phyloP scores from a whole-genome alignment of 2,113 vertebrate genomes.

The Carassius gibelio region DNA sequence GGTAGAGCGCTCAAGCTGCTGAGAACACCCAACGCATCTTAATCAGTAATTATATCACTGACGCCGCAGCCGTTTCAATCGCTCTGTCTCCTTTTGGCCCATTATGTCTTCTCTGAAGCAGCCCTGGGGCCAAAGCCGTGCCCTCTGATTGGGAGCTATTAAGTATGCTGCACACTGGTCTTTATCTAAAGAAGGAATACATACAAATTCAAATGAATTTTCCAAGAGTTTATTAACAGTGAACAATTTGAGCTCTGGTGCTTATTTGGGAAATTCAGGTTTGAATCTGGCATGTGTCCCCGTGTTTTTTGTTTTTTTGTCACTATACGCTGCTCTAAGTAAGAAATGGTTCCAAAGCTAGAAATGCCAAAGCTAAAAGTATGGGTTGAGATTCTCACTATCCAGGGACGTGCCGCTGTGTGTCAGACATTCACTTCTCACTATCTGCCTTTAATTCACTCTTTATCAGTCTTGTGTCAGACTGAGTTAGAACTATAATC shows the following conservation, averaged over 20 bases:
- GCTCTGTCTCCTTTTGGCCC: not conserved
- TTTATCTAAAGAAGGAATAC: not conserved
- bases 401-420: not conserved
- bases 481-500: not conserved
- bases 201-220: not conserved
- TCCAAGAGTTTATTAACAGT: not conserved
- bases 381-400: not conserved
- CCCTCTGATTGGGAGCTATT: not conserved
- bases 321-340: not conserved
- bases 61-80: not conserved
- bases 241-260: not conserved
- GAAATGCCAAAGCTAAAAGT: not conserved
- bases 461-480: not conserved
- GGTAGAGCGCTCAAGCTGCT: not conserved
- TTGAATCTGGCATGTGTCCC: not conserved
- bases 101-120: not conserved
- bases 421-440: not conserved
- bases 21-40: not conserved
- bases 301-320: not conserved
- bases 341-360: not conserved
- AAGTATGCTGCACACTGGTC: not conserved
- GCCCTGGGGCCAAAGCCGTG: not conserved
- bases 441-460: not conserved
- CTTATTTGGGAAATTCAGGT: not conserved
- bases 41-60: constrained; percentile 6